Evolutionary conservation across 92 coral and sea anemone species (phyloP).

Genomic region (Palythoa grandiflora): DNA sequence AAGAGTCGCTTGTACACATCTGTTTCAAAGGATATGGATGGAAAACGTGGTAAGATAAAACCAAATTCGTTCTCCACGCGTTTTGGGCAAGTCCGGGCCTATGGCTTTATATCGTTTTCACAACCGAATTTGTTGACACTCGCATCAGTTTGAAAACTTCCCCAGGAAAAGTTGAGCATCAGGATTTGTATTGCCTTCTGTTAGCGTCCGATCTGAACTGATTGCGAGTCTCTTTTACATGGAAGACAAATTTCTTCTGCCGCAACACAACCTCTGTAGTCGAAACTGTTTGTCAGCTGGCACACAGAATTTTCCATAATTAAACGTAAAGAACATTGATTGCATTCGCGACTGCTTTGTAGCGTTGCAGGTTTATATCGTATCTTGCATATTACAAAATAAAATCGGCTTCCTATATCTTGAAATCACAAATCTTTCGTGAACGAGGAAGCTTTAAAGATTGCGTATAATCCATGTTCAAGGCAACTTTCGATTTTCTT

Average conservation of each 20-base stretch:
- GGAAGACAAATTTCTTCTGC: background rate
- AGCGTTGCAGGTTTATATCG: slow-evolving; percentile 26
- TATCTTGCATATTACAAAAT: slow-evolving; percentile 17
- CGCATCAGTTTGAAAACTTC: slow-evolving; percentile 20
- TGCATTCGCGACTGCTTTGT: slow-evolving; percentile 42
- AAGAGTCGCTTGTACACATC: slow-evolving; percentile 8
- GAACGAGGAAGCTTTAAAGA: slow-evolving; percentile 16
- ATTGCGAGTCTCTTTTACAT: background rate
- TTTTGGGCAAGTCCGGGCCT: slow-evolving; percentile 85
- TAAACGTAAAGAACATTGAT: slow-evolving; percentile 44
- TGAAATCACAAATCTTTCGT: slow-evolving; percentile 9
- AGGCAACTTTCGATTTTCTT: slow-evolving; percentile 28
- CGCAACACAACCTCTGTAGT: background rate
- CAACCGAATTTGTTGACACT: slow-evolving; percentile 40
- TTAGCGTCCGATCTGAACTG: background rate
- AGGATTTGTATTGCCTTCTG: background rate
- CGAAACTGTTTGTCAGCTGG: slow-evolving; percentile 49
- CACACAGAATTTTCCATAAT: slow-evolving; percentile 45
- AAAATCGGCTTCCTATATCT: background rate
- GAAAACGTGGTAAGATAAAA: slow-evolving; percentile 5
- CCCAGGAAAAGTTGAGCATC: slow-evolving; percentile 21
- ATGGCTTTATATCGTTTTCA: slow-evolving; percentile 48
- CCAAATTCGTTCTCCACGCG: slow-evolving; percentile 3
- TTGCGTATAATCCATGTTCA: background rate
- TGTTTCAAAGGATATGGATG: background rate